Conservation (phyloP, 2,888 invertebrate species). For the Eucera pruinosa region DNA sequence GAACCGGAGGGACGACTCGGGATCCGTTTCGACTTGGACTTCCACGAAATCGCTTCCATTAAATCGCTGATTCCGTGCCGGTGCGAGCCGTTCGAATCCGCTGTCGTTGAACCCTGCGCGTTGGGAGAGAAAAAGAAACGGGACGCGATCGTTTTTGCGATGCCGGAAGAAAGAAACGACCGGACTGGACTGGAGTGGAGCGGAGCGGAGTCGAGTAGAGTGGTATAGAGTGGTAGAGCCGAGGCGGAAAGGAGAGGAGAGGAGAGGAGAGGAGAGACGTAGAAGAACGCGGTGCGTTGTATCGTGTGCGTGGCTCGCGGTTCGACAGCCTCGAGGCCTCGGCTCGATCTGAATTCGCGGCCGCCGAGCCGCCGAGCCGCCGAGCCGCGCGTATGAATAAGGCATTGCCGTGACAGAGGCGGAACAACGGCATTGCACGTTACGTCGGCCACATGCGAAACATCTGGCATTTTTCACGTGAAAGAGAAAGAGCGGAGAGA, state of each 20-base stretch:
- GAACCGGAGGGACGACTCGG: neutral
- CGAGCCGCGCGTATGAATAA: conserved; percentile 70
- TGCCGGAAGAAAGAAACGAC: conserved; percentile 38
- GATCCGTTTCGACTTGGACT: conserved; percentile 1
- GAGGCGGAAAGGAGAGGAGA: neutral
- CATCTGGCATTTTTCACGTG: conserved; percentile 84
- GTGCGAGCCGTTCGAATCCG: neutral
- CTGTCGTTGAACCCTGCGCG: conserved; percentile 5
- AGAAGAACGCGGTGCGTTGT: neutral
- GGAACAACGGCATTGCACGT: conserved; percentile 70
- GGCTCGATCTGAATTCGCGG: conserved; percentile 67
- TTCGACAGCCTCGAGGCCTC: conserved; percentile 37
- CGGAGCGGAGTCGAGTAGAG: neutral
- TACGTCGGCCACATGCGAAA: conserved; percentile 82
- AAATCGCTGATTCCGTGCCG: neutral
- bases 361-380: no score
- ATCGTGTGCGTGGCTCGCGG: conserved; percentile 42
- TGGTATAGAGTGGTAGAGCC: no score
- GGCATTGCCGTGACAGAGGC: conserved; percentile 67
- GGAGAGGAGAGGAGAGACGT: neutral
- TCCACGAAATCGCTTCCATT: neutral
- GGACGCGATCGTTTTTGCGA: conserved; percentile 7
- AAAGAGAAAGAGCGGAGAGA: conserved; percentile 76
- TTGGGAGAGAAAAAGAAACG: conserved; percentile 1
- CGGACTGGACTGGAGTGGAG: neutral